Percentiles rank a stretch among this genome's conserved stretches.
Conservation (phyloP, 2,888 invertebrate genomes). For the Empis stercorea region DNA sequence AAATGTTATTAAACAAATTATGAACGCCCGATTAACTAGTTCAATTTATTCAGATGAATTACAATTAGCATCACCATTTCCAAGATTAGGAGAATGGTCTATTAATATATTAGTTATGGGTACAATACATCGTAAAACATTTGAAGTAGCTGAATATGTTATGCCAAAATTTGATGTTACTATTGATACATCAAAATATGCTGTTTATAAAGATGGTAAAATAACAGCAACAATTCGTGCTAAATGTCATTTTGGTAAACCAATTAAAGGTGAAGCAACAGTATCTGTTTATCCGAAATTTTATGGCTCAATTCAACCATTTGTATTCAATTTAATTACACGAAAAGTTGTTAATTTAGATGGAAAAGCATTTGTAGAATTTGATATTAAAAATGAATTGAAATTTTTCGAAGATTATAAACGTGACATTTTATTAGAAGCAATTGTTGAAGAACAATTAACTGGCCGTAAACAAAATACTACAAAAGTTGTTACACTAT, state of each 20-base stretch:
- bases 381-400: constrained; percentile 66
- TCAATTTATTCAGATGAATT: constrained; percentile 71
- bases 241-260: constrained; percentile 48
- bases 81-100: constrained; percentile 82
- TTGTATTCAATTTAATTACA: constrained; percentile 36
- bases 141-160: constrained; percentile 78
- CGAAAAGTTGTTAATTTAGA: constrained; percentile 60
- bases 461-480: constrained; percentile 74
- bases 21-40: constrained; percentile 49
- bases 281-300: constrained; percentile 69
- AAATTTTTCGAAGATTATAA: constrained; percentile 66
- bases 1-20: constrained; percentile 74
- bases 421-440: constrained; percentile 73
- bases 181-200: constrained; percentile 70
- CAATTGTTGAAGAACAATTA: constrained; percentile 78
- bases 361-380: constrained; percentile 55
- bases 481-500: constrained; percentile 62
- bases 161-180: constrained; percentile 88
- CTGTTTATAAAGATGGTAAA: constrained; percentile 71
- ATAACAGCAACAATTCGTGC: constrained; percentile 57
- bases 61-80: constrained; percentile 57
- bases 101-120: constrained; percentile 58
- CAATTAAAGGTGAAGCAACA: constrained; percentile 78
- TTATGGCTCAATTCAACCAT: constrained; percentile 40
- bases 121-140: constrained; percentile 28